Base-by-base conservation (phyloP, 2,888 invertebrate genomes). In the Trichopoda pennipes region DNA sequence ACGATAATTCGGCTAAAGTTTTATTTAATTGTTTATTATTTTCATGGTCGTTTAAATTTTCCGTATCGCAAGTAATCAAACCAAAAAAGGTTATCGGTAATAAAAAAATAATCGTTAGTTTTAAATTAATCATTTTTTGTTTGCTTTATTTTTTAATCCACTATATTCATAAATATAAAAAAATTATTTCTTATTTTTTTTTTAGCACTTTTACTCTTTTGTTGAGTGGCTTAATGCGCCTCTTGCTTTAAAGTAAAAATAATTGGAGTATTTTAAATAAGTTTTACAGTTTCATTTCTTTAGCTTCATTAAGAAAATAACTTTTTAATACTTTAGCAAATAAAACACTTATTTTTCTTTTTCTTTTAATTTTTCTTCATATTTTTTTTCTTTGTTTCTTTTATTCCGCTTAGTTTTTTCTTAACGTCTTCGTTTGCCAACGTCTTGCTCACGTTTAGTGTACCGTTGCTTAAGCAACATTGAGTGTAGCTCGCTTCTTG, bases 371-470 rank as follows among this genome's bases (percentile, higher is more conserved):
- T 64, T 35, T 47, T 14, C n/a, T n/a, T n/a, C n/a, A n/a, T n/a
- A n/a, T n/a, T n/a, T n/a, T n/a, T n/a, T n/a, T n/a, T n/a, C n/a
- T n/a, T n/a, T n/a, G n/a, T 38, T 38, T 38, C 1, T 74, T 74
- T 70, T 81, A 53, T 66, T 82, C 82, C 82, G 82, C 75, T 82
- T 75, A 35, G 66, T 72, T 79, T 72, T 64, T 79, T 75, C 61
- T 82, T 66, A 76, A 82, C 82, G 82, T 82, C 82, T 82, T 82
- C 72, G 66, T 76, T 80, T 60, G 64, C 75, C 79, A 82, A 82
- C 79, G 82, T 82, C 82, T 80, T 55, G 72, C 72, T 82, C 72
- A 75, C 79, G 61, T 82, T 82, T 82, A 80, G 72, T 75, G 44
- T 80, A 61, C 75, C 72, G 79, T 80, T 80, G 58, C 19, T 56